Evolutionary conservation across 2,888 invertebrate species (phyloP).

Genomic region (Metacarcinus magister): DNA sequence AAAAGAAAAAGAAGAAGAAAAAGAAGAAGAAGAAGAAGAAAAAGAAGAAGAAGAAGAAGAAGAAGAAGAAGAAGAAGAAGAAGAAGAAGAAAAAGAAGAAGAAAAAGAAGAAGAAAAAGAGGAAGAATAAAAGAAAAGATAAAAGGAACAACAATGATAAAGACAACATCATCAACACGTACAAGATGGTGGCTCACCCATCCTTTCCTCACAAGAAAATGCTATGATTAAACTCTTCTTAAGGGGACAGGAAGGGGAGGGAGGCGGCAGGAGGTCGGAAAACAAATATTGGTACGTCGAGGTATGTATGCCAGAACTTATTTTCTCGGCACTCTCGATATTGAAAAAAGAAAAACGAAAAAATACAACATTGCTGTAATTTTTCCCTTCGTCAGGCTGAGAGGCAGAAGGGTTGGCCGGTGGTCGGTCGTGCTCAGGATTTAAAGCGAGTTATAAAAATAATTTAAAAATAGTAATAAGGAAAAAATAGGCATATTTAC

Average conservation of each 20-base stretch:
- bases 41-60: too few species aligned
- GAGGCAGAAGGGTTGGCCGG: too few species aligned
- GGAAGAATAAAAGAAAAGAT: too few species aligned
- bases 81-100: too few species aligned
- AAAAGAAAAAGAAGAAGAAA: too few species aligned
- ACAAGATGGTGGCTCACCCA: not conserved
- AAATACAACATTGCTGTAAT: not conserved
- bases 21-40: too few species aligned
- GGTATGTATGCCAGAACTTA: not conserved
- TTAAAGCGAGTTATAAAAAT: not conserved
- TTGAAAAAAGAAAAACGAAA: not conserved
- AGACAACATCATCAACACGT: too few species aligned
- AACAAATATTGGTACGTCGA: slow-evolving; percentile 11
- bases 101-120: too few species aligned
- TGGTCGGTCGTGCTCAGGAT: not conserved
- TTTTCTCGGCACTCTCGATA: slow-evolving; percentile 26
- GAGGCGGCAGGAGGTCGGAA: not conserved
- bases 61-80: too few species aligned
- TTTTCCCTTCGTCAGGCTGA: not conserved
- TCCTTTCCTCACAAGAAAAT: not conserved
- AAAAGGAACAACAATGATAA: too few species aligned
- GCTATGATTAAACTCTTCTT: not conserved
- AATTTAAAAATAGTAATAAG: too few species aligned
- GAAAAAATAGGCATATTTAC: too few species aligned
- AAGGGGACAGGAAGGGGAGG: not conserved